Base-by-base conservation (phyloP, 1,140 invertebrate species). In the Camponotus pennsylvanicus region DNA sequence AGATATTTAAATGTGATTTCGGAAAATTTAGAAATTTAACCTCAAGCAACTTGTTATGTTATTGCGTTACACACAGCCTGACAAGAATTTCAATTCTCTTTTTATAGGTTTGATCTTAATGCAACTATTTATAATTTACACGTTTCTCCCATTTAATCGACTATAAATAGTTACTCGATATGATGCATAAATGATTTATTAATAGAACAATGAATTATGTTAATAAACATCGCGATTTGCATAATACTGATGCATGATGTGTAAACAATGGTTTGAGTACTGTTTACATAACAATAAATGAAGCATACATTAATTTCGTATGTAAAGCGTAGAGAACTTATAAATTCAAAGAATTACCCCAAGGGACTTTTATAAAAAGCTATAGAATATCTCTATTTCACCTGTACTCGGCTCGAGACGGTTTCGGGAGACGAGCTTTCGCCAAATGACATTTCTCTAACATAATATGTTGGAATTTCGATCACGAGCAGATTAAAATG, bases 161-260 rank as follows among this genome's bases (percentile, higher is more conserved):
- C 9, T 13, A 57, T 71, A 27, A 27, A 27, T 27, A 61, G 66
- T 69, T 69, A 49, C 45, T 42, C 15, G 5, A 5, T 4, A 21
- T 52, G 49, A 27, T 55, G 34, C 42, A 27, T 61, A 59, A 57
- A 71, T 59, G 45, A 61, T 61, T 71, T 80, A 45, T 42, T 45
- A 55, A 69, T 69, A 37, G 55, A 34, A 42, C 49, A 34, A 32
- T 40, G 15, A 79, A 55, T 59, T 45, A 21, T 71, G 40, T 45
- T 57, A 11, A 82, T 45, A 82, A 82, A 71, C 71, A 59, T 59
- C 9, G 27, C 27, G 27, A 80, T 71, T 59, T 52, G 27, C 11
- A 15, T 69, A 73, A 71, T 82, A 45, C n/a, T 59, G 9, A 45
- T 63, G 64, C n/a, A 42, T 7, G 8, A 55, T 3, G 18, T 52